A percentile compares a stretch with the other conserved stretches of the same genome.
These are phyloP conservation scores for Sturmia bella DNA, from an alignment of 2,888 invertebrate species.

Conservation along the genomic window DNA sequence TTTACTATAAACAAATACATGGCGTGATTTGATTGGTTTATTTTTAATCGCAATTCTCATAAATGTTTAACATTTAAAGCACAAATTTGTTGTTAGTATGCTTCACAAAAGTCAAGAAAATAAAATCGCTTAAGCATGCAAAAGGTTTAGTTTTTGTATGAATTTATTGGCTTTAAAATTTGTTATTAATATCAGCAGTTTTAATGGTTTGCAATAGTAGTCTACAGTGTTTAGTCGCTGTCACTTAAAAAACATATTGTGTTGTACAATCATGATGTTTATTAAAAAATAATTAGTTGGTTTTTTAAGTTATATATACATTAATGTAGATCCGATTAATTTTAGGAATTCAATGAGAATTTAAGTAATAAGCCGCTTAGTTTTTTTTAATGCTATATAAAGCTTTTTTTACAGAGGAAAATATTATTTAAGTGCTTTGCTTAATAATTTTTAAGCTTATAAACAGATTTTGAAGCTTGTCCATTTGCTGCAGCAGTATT, in stretches of 20 bases:
- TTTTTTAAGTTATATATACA: background rate
- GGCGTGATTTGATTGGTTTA: slow-evolving; percentile 42
- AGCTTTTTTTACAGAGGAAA: too few relatives aligned
- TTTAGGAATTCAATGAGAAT: too few relatives aligned
- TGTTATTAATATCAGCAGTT: background rate
- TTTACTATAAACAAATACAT: slow-evolving; percentile 49
- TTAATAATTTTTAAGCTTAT: too few relatives aligned
- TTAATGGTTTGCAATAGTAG: slow-evolving; percentile 34
- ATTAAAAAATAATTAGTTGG: slow-evolving; percentile 20
- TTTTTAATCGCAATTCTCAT: slow-evolving; percentile 8
- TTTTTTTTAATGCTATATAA: too few relatives aligned
- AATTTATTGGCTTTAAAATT: background rate
- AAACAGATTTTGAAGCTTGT: too few relatives aligned
- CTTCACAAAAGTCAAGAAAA: slow-evolving; percentile 15
- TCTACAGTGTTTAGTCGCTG: background rate
- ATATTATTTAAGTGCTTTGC: too few relatives aligned
- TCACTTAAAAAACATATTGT: background rate
- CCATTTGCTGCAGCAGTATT: too few relatives aligned
- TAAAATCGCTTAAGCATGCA: slow-evolving; percentile 40
- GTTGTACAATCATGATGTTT: slow-evolving; percentile 20
- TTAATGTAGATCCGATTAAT: too few relatives aligned
- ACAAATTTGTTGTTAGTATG: slow-evolving; percentile 6
- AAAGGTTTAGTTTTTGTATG: slow-evolving; percentile 27
- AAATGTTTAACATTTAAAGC: slow-evolving; percentile 43
- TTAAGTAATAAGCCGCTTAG: too few relatives aligned